Evolutionary conservation across 1,140 invertebrate species (phyloP).

Genomic region (Lasioglossum baleicum): DNA sequence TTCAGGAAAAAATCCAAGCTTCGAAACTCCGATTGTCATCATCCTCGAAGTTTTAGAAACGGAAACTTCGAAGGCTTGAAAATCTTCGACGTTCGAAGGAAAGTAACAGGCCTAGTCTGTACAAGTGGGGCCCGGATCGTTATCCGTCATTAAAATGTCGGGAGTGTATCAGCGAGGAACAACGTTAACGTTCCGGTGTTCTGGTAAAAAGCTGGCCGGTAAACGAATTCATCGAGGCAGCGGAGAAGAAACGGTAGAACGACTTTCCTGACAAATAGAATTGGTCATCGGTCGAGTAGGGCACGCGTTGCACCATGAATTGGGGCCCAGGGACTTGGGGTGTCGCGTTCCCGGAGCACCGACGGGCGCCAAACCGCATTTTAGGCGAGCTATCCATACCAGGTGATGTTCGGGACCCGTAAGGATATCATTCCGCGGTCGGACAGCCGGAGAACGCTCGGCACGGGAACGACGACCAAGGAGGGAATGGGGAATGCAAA

Average conservation of each 20-base stretch:
- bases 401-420: constrained; percentile 30
- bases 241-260: neutral
- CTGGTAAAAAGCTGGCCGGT: neutral
- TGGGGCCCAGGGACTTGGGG: constrained; percentile 8
- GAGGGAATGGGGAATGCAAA: constrained; percentile 53
- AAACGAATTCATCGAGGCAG: constrained; percentile 2
- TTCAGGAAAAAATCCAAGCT: too few relatives aligned
- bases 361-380: constrained; percentile 61
- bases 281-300: neutral
- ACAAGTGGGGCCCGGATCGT: too few relatives aligned
- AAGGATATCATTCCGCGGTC: constrained; percentile 52
- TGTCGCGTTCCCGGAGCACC: constrained; percentile 49
- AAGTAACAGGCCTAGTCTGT: too few relatives aligned
- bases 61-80: too few relatives aligned
- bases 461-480: too few relatives aligned
- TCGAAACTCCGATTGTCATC: too few relatives aligned
- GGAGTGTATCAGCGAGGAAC: neutral
- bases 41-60: too few relatives aligned
- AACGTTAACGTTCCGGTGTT: neutral
- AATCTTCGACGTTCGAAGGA: too few relatives aligned
- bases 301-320: constrained; percentile 4
- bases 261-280: constrained; percentile 41
- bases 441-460: constrained; percentile 2
- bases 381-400: constrained; percentile 65
- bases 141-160: neutral